phyloP scores from a whole-genome alignment of 1,140 invertebrate genomes.

The Pseudomyrmex gracilis region DNA sequence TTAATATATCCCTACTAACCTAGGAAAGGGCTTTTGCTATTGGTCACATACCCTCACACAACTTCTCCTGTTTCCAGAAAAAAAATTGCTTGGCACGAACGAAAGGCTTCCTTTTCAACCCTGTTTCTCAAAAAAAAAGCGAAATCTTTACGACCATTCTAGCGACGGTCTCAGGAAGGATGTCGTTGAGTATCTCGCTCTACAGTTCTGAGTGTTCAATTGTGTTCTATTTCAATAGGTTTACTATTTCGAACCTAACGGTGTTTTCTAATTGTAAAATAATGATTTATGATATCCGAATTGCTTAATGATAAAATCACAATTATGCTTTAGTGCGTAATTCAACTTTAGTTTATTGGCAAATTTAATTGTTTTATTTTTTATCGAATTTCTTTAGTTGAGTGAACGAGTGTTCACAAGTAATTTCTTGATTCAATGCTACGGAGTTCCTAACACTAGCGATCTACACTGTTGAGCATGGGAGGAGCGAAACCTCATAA shows the following conservation, averaged over 20 bases:
- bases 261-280: neutral
- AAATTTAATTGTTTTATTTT: too few species aligned
- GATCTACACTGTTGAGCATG: slow-evolving; percentile 56
- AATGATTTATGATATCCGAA: neutral
- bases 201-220: neutral
- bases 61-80: slow-evolving; percentile 43
- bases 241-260: neutral
- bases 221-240: neutral
- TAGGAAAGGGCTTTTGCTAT: slow-evolving; percentile 73
- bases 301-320: too few species aligned
- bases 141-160: slow-evolving; percentile 79
- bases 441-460: slow-evolving; percentile 27
- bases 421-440: slow-evolving; percentile 33
- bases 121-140: slow-evolving; percentile 77
- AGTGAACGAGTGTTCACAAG: neutral
- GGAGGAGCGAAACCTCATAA: slow-evolving; percentile 58
- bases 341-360: too few species aligned
- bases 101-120: slow-evolving; percentile 68
- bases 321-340: too few species aligned
- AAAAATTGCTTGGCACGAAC: slow-evolving; percentile 61
- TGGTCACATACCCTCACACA: slow-evolving; percentile 62
- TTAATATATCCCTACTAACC: slow-evolving; percentile 44
- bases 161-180: slow-evolving; percentile 30
- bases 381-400: neutral
- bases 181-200: slow-evolving; percentile 23